These are phyloP conservation scores for Dryocosmus kuriphilus DNA, from an alignment of 2,888 invertebrate species.

Conservation along the genomic window DNA sequence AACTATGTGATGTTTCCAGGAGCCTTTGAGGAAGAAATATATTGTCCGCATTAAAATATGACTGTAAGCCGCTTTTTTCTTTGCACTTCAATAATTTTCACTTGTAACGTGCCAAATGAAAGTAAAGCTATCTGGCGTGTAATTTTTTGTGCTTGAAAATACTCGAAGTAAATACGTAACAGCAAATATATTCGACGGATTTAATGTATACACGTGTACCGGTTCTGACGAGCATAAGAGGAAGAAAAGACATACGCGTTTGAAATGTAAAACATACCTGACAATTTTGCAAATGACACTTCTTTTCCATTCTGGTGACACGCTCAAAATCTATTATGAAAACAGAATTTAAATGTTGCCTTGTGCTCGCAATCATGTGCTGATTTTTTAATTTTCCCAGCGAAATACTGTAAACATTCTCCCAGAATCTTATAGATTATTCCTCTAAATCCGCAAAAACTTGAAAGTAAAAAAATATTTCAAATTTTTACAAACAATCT, in stretches of 20 bases:
- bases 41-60: not conserved
- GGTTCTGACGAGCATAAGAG: not conserved
- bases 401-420: not conserved
- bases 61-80: not conserved
- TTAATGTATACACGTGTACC: constrained; percentile 14
- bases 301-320: constrained; percentile 41
- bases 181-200: not conserved
- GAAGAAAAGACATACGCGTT: constrained; percentile 16
- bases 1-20: too few species aligned
- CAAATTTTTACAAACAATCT: too few species aligned
- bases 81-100: not conserved
- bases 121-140: constrained; percentile 25
- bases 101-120: not conserved
- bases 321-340: constrained; percentile 41
- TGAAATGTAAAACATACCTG: constrained; percentile 39
- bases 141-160: constrained; percentile 10
- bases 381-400: constrained; percentile 3
- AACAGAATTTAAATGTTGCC: constrained; percentile 39
- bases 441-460: not conserved
- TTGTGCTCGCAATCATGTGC: not conserved
- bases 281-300: constrained; percentile 40
- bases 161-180: constrained; percentile 7
- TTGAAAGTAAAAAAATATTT: not conserved
- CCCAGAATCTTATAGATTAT: too few species aligned
- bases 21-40: not conserved